Percentiles rank a stretch among this genome's conserved stretches.
Conservation (phyloP, 2,113 vertebrate species). For the Misgurnus anguillicaudatus region DNA sequence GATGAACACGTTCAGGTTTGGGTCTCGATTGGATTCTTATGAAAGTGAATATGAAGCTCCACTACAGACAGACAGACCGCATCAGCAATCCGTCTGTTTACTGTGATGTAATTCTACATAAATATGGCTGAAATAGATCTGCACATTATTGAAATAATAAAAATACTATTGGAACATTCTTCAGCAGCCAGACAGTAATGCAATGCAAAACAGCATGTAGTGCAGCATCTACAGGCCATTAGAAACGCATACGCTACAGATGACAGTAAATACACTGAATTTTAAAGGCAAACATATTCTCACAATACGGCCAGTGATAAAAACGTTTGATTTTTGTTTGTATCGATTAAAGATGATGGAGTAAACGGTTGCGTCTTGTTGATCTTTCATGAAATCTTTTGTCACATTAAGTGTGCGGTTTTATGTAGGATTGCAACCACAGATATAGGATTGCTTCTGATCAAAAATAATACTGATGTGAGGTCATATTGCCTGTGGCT, state of each 20-base stretch:
- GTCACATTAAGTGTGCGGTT: neutral
- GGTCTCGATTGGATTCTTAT: neutral
- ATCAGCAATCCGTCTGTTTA: neutral
- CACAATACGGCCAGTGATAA: too few relatives aligned
- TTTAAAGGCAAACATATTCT: too few relatives aligned
- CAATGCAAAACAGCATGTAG: neutral
- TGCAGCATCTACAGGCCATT: neutral
- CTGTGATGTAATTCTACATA: conserved; percentile 37
- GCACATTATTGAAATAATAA: too few relatives aligned
- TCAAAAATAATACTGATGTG: neutral
- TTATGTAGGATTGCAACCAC: neutral
- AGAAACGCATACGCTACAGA: neutral
- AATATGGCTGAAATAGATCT: neutral
- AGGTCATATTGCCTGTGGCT: neutral
- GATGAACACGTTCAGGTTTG: neutral
- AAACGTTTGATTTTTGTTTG: too few relatives aligned
- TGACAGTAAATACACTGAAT: neutral
- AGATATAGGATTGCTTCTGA: neutral
- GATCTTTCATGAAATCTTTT: neutral
- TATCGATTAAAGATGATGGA: too few relatives aligned
- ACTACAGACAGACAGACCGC: conserved; percentile 15
- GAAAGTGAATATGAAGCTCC: neutral
- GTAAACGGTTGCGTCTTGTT: too few relatives aligned
- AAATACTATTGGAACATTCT: too few relatives aligned
- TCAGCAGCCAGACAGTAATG: neutral